Evolutionary conservation across 1,140 invertebrate genomes (phyloP).

Genomic region (Drosophila athabasca): DNA sequence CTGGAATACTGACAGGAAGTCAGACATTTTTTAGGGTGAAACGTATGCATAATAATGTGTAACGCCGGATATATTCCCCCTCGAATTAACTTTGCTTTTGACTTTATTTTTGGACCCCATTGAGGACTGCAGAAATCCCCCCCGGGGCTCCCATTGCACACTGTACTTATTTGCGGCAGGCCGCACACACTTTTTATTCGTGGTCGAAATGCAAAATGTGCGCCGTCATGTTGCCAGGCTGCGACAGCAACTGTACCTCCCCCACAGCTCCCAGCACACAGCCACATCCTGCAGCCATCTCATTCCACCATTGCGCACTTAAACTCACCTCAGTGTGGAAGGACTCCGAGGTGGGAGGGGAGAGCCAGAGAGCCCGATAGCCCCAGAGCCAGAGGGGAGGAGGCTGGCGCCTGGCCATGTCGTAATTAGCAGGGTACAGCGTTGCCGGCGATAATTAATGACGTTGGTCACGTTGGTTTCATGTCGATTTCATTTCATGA

Average conservation of each 20-base stretch:
- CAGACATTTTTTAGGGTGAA: too few relatives aligned
- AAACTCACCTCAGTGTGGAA: background rate
- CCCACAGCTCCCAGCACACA: too few relatives aligned
- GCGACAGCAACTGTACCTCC: conserved; percentile 9
- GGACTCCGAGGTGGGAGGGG: background rate
- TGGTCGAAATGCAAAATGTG: conserved; percentile 72
- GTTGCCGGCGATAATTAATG: conserved; percentile 80
- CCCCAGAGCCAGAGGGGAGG: conserved; percentile 17
- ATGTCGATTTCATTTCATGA: conserved; percentile 82
- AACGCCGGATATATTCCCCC: conserved; percentile 2
- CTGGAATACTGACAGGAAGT: too few relatives aligned
- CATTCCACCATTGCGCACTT: conserved; percentile 1
- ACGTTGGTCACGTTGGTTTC: conserved; percentile 81
- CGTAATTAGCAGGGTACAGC: conserved; percentile 74
- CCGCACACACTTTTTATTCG: conserved; percentile 67
- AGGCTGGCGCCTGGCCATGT: conserved; percentile 49
- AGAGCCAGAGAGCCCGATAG: conserved; percentile 4
- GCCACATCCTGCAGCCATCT: background rate
- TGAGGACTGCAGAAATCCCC: conserved; percentile 16
- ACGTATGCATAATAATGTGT: conserved; percentile 1
- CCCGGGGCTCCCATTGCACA: conserved; percentile 36
- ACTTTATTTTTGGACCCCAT: conserved; percentile 11
- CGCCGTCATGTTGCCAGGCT: conserved; percentile 62
- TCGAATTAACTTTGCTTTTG: background rate
- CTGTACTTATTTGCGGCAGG: conserved; percentile 58